Percentiles rank a stretch among this genome's conserved stretches.
phyloP scores from a whole-genome alignment of 2,113 vertebrate species.

The Bufo bufo region DNA sequence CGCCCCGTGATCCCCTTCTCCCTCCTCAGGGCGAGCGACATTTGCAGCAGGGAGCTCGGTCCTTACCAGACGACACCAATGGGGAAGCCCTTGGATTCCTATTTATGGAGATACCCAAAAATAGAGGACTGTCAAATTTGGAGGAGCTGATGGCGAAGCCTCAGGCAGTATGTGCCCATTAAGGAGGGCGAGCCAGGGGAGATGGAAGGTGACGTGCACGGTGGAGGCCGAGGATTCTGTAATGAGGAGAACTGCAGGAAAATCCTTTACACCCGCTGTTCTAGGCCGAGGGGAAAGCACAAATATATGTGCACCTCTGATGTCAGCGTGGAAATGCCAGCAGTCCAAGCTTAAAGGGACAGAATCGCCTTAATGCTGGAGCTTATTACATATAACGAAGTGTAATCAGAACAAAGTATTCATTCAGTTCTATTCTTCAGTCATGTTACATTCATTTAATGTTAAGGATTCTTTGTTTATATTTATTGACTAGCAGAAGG shows the following conservation, averaged over 20 bases:
- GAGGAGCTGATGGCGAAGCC: conserved; percentile 31
- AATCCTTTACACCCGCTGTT: background rate
- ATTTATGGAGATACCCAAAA: conserved; percentile 23
- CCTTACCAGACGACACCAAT: background rate
- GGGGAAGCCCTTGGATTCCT: conserved; percentile 30
- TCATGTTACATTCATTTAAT: too few relatives aligned
- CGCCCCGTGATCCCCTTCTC: background rate
- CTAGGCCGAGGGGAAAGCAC: background rate
- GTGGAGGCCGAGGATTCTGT: background rate
- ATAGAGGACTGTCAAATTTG: conserved; percentile 11
- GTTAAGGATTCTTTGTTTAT: too few relatives aligned
- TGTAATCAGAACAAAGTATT: too few relatives aligned
- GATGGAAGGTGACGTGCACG: background rate
- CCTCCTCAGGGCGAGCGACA: background rate
- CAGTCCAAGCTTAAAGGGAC: background rate
- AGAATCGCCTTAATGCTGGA: too few relatives aligned
- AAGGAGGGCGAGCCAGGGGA: conserved; percentile 24
- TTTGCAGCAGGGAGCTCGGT: background rate
- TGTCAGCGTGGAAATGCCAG: background rate
- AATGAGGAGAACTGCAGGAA: conserved; percentile 17
- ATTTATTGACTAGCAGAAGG: too few relatives aligned
- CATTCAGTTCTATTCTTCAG: too few relatives aligned
- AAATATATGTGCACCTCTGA: background rate
- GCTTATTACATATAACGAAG: too few relatives aligned
- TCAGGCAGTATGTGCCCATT: conserved; percentile 41